Evolutionary conservation across 2,888 invertebrate genomes (phyloP).

Genomic region (Magallana nippona): DNA sequence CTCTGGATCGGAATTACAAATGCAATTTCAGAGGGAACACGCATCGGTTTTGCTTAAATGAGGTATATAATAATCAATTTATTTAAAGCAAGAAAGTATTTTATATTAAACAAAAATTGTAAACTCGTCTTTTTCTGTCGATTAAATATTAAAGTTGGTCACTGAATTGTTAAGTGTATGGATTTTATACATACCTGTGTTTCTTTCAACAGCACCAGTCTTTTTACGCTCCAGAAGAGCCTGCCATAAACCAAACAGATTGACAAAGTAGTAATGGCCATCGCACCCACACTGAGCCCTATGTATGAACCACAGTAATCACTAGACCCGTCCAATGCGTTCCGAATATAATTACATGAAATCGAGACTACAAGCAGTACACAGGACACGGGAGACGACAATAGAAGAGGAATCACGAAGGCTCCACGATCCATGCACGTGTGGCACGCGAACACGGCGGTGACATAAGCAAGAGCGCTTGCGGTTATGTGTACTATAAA

Average conservation of each 20-base stretch:
- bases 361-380: constrained; percentile 50
- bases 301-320: neutral
- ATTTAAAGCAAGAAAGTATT: too few species aligned
- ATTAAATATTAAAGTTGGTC: neutral
- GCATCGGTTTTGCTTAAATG: too few species aligned
- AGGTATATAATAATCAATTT: too few species aligned
- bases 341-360: constrained; percentile 40
- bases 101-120: too few species aligned
- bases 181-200: constrained; percentile 59
- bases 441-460: constrained; percentile 64
- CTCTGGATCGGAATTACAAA: too few species aligned
- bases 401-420: constrained; percentile 67
- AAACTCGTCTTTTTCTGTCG: neutral
- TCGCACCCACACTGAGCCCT: constrained; percentile 43
- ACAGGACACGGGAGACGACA: constrained; percentile 64
- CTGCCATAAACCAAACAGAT: constrained; percentile 62
- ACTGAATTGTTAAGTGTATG: neutral
- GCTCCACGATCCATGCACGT: constrained; percentile 70
- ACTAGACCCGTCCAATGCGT: neutral
- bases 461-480: constrained; percentile 34
- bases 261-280: constrained; percentile 57
- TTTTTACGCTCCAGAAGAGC: constrained; percentile 60
- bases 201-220: constrained; percentile 67
- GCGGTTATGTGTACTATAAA: constrained; percentile 40
- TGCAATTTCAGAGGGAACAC: too few species aligned